phyloP scores from a whole-genome alignment of 2,888 invertebrate species.

The Trilocha varians region DNA sequence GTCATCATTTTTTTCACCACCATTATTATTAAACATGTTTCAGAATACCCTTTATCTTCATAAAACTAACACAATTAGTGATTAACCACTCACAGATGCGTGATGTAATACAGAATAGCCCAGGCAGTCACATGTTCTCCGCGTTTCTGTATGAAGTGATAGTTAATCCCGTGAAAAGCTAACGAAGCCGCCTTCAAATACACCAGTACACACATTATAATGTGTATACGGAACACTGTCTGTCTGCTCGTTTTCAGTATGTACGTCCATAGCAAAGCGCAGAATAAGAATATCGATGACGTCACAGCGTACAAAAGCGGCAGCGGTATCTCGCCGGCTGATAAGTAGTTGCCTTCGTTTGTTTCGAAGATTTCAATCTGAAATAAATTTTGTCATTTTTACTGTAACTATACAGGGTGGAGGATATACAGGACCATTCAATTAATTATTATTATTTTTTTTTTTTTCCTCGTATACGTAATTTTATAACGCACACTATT shows the following conservation, averaged over 20 bases:
- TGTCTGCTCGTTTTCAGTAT: conserved; percentile 87
- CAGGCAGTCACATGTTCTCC: conserved; percentile 97
- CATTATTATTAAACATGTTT: too few relatives aligned
- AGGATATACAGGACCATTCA: too few relatives aligned
- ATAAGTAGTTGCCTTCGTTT: conserved; percentile 88
- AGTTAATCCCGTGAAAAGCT: conserved; percentile 95
- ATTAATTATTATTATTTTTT: too few relatives aligned
- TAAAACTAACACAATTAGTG: not conserved
- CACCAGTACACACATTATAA: conserved; percentile 95
- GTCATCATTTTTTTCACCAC: too few relatives aligned
- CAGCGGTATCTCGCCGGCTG: conserved; percentile 97
- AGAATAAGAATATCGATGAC: conserved; percentile 89
- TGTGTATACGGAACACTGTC: conserved; percentile 95
- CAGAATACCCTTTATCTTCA: too few relatives aligned
- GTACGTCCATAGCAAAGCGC: conserved; percentile 94
- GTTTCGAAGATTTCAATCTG: conserved; percentile 91
- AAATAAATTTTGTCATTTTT: not conserved
- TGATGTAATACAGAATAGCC: conserved; percentile 97
- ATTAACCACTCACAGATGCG: conserved; percentile 86
- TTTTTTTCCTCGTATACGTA: too few relatives aligned
- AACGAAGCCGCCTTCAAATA: conserved; percentile 93
- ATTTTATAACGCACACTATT: too few relatives aligned
- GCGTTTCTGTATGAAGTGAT: conserved; percentile 92
- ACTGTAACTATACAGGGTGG: too few relatives aligned
- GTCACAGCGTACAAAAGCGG: conserved; percentile 94